Conservation (phyloP, 2,797 vertebrate genomes). For the Cetoscarus ocellatus region DNA sequence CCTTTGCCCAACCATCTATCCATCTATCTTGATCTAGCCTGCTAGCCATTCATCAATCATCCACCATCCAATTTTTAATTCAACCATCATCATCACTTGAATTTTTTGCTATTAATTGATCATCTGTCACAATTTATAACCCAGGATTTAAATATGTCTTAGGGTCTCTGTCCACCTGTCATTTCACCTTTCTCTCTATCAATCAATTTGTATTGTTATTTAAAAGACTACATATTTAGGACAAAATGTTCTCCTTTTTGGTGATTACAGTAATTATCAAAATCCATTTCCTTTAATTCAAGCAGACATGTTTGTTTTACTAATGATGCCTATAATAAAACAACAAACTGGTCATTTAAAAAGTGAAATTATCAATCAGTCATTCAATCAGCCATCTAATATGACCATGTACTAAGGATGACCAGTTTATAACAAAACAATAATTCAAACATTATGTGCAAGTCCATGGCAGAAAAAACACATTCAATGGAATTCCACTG, state of each 20-base stretch:
- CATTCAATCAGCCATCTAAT: no score
- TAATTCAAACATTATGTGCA: slow-evolving; percentile 65
- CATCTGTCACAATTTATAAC: no score
- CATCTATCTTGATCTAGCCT: no score
- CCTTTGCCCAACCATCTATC: no score
- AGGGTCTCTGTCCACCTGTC: no score
- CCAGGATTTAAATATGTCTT: no score
- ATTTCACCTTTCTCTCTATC: no score
- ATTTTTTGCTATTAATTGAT: no score
- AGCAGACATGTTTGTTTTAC: slow-evolving; percentile 52
- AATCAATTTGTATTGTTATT: neutral
- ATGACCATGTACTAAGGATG: slow-evolving; percentile 33
- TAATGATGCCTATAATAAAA: slow-evolving; percentile 50
- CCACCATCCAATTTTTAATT: no score
- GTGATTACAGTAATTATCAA: slow-evolving; percentile 22
- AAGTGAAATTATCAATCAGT: slow-evolving; percentile 57
- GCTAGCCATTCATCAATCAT: no score
- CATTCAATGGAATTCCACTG: slow-evolving; percentile 78
- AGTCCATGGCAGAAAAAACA: slow-evolving; percentile 71
- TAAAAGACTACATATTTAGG: neutral
- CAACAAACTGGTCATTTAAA: slow-evolving; percentile 46
- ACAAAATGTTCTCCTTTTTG: neutral
- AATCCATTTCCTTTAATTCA: slow-evolving; percentile 39
- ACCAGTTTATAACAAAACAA: slow-evolving; percentile 38
- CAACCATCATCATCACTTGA: no score